A percentile compares a stretch with the other conserved stretches of the same genome.
Evolutionary conservation across 2,888 invertebrate genomes (phyloP).

Genomic region (Piscicola geometra): DNA sequence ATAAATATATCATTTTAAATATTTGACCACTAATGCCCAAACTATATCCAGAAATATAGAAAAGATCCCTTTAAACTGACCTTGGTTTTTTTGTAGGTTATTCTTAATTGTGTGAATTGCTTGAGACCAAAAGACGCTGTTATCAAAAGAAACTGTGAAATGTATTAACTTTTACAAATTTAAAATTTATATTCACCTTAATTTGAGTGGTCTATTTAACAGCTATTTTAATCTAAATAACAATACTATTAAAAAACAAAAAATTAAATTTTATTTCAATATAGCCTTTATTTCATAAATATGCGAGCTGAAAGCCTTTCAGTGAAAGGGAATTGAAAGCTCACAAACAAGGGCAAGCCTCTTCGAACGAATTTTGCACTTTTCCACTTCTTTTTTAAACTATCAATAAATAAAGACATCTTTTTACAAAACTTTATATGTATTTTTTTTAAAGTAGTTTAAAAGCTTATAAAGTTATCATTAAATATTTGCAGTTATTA

Average conservation of each 20-base stretch:
- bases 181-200: no score
- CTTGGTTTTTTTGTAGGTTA: not conserved
- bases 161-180: not conserved
- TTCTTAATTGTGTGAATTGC: conserved; percentile 1
- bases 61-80: no score
- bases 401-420: not conserved
- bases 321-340: not conserved
- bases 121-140: conserved; percentile 2
- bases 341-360: conserved; percentile 12
- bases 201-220: no score
- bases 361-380: not conserved
- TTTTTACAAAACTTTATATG: not conserved
- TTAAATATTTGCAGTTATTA: no score
- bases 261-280: not conserved
- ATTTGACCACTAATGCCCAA: no score
- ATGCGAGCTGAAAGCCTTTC: no score
- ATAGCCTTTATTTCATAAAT: no score
- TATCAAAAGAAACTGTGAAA: not conserved
- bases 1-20: not conserved
- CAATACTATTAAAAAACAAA: not conserved
- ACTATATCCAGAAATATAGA: no score
- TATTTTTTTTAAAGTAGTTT: no score
- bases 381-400: not conserved
- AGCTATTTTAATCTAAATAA: no score
- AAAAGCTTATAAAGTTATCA: no score